Base-by-base conservation (phyloP, 2,113 vertebrate species). In the Pagrus major region DNA sequence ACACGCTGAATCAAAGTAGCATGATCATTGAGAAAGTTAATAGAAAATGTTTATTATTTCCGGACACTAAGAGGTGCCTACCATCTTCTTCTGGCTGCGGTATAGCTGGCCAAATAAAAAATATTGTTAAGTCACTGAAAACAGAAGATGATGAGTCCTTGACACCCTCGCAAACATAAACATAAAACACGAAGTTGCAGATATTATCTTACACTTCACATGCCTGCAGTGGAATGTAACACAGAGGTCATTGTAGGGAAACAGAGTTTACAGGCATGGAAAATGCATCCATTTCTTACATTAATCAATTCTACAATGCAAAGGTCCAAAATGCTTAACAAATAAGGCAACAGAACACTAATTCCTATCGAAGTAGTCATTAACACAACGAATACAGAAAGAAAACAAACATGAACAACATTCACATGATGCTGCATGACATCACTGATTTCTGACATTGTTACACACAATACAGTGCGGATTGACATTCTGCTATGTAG, bases 271-370 rank as follows among this genome's bases (percentile, higher is more conserved):
- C 71, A 67, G 15, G 58, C 64, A 51, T 39, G 18, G 63, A 47
- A 63, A 87, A 60, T 54, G 55, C 71, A 84, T 58, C 51, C 69
- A 44, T 75, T 76, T 66, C 27, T 71, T 31, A 69, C 44, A 61
- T 15, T 7, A 4, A 21, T 46, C 0, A 37, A 33, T 46, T 46
- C 6, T 63, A 35, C n/a, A 66, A 11, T 69, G n/a, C 65, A 76
- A 23, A 67, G 14, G 16, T 67, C 11, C 16, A 29, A 47, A 72
- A 71, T 75, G 76, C 83, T 37, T 42, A 44, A 78, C 11, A 72
- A 42, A 37, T 42, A 60, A 33, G n/a, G 31, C 67, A 44, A 55
- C 15, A 72, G 3, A 58, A 41, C 18, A 76, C 35, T 25, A 18
- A 61, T 61, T 65, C 64, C 27, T 18, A 46, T 69, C 46, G 14